phyloP scores from a whole-genome alignment of 2,113 vertebrate species.

The Litocranius walleri region DNA sequence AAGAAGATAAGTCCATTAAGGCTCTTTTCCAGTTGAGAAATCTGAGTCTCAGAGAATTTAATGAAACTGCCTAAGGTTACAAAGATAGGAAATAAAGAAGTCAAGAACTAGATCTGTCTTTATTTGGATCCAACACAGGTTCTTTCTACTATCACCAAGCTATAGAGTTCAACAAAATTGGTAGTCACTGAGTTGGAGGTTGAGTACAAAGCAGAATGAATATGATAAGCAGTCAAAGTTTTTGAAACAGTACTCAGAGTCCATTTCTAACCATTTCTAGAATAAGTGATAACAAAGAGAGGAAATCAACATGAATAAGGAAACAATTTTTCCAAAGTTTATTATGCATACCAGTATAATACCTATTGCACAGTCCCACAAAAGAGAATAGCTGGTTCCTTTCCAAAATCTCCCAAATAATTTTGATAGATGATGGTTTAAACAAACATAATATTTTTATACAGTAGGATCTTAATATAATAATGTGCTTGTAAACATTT shows the following conservation, averaged over 20 bases:
- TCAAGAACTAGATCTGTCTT: neutral
- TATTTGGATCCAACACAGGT: neutral
- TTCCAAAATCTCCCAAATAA: neutral
- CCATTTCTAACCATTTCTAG: neutral
- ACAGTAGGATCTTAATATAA: neutral
- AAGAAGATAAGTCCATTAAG: neutral
- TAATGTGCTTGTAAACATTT: neutral
- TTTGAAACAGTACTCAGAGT: neutral
- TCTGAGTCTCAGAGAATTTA: neutral
- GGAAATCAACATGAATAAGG: neutral
- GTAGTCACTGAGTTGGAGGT: neutral
- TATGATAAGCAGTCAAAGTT: neutral
- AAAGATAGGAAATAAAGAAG: neutral
- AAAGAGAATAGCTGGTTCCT: neutral
- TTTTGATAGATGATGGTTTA: neutral
- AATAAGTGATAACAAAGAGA: neutral
- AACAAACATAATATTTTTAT: neutral
- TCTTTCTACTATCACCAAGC: neutral
- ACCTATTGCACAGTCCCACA: neutral
- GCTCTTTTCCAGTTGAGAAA: neutral
- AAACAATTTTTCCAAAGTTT: neutral
- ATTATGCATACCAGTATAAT: neutral
- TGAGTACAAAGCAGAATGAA: neutral
- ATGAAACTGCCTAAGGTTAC: neutral
- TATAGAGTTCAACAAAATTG: neutral